Evolutionary conservation across 2,888 invertebrate genomes (phyloP), one percentile per base, ranked within the genome.

Genomic region (Polyploca ridens): DNA sequence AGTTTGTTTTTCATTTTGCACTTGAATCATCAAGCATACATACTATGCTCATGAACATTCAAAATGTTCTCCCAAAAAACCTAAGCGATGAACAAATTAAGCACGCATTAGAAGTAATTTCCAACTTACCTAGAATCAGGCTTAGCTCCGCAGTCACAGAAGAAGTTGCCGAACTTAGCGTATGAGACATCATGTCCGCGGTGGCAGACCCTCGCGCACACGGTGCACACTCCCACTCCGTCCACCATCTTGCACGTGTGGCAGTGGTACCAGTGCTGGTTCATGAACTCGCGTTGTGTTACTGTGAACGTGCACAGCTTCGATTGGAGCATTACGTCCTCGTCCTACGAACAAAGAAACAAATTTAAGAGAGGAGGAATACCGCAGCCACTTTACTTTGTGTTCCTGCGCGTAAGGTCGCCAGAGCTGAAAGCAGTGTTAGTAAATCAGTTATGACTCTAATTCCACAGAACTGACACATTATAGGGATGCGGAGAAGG

Each of bases 181-280:
- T 99, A 99, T 6, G 99, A 93, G 0, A 99, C 97, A 87, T 99
- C 99, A 85, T 99, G 99, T 0, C 98, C 98, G 73, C 98, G 96
- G 88, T 99, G 99, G 84, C 99, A 99, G 10, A 99, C 99, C 64
- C 98, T 95, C 0, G 99, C 99, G 92, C 99, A 99, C 16, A 99
- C 97, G 0, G 99, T 98, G 88, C 99, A 99, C 38, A 99, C 99
- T 0, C 99, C 99, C 1, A 99, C 99, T 8, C 99, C 98, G 87
- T 99, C 99, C 66, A 99, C 96, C 99, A 99, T 99, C 87, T 97
- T 97, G 90, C 99, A 99, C 0, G 99, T 99, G 91, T 99, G 99
- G 86, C 99, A 99, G 90, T 99, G 99, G 93, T 99, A 99, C 99
- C 99, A 98, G 86, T 98, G 98, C 84, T 98, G 99, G 91, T 98